These are phyloP conservation scores for Zygogramma bicolorata DNA, from an alignment of 2,888 invertebrate genomes.

Conservation along the genomic window DNA sequence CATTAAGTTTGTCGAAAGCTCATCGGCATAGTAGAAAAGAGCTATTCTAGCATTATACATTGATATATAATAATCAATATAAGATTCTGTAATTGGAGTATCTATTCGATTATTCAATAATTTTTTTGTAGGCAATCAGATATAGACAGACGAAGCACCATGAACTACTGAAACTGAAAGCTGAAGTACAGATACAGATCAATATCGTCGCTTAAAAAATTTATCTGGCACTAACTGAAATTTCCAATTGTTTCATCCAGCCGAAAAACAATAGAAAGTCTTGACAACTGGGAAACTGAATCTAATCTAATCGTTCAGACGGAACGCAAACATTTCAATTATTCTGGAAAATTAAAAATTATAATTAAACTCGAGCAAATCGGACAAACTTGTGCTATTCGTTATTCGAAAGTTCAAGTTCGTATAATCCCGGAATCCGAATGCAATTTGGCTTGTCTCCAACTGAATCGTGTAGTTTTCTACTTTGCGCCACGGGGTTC, in stretches of 20 bases:
- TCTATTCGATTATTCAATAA: too few relatives aligned
- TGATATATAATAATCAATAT: too few relatives aligned
- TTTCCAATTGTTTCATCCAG: background rate
- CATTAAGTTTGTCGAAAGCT: too few relatives aligned
- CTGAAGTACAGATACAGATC: too few relatives aligned
- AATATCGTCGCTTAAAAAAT: too few relatives aligned
- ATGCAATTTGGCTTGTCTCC: constrained; percentile 30
- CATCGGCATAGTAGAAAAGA: too few relatives aligned
- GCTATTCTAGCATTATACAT: too few relatives aligned
- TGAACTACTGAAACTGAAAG: too few relatives aligned
- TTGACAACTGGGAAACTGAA: background rate
- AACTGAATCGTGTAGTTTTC: constrained; percentile 22
- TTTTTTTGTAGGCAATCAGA: too few relatives aligned
- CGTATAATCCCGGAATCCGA: constrained; percentile 20
- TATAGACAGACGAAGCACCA: too few relatives aligned
- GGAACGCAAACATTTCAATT: constrained; percentile 12
- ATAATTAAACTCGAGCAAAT: constrained; percentile 17
- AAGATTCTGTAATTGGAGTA: too few relatives aligned
- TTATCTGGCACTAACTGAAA: too few relatives aligned
- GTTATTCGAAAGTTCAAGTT: constrained; percentile 30
- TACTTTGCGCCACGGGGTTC: constrained; percentile 13
- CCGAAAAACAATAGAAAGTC: background rate
- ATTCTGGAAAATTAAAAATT: constrained; percentile 22
- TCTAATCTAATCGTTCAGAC: background rate
- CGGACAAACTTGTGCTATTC: constrained; percentile 15